Evolutionary conservation across 2,888 invertebrate species (phyloP), one percentile per base, ranked within the genome.

Genomic region (Dasypolia templi): DNA sequence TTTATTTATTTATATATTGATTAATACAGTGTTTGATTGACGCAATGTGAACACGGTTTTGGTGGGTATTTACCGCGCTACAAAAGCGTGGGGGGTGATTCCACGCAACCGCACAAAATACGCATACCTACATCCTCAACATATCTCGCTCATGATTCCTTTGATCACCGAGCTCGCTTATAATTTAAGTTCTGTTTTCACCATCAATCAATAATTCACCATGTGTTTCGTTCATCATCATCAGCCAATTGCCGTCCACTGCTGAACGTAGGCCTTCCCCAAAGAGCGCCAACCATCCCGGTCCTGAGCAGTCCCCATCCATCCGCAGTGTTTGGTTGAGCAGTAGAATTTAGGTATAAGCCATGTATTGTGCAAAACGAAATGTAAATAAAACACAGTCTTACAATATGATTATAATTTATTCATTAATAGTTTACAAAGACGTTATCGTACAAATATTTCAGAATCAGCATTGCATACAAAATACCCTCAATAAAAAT

Each of bases 351-450:
- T 32, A 42, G 17, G 19, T 19, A 14, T 17, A 44, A 44, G 6
- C 12, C 35, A 35, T 26, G 17, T 12, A 17, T 29, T 44, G 39
- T 56, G 22, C 9, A 51, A 6, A 29, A 6, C 2, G 19, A 68
- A 44, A 59, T 61, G 14, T 3, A 87, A 93, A 94, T 95, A 85
- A 95, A 94, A 95, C 92, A 89, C 53, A 77, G 79, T 71, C 55
- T 65, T 95, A 95, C 95, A 95, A 94, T 96, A 95, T 93, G 95
- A 95, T 96, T 96, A 96, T 96, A 95, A 95, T 96, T 95, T 96
- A 96, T 95, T 95, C 87, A 95, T 95, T 95, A 96, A 95, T 96
- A 96, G 96, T 96, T 95, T 96, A 96, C 95, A 96, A 93, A 95
- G 94, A 95, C 93, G 92, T 94, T 95, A 95, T 95, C 95, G 94